Percentiles rank a stretch among this genome's conserved stretches.
These are phyloP conservation scores for Abrostola tripartita DNA, from an alignment of 2,888 invertebrate species.

Conservation along the genomic window DNA sequence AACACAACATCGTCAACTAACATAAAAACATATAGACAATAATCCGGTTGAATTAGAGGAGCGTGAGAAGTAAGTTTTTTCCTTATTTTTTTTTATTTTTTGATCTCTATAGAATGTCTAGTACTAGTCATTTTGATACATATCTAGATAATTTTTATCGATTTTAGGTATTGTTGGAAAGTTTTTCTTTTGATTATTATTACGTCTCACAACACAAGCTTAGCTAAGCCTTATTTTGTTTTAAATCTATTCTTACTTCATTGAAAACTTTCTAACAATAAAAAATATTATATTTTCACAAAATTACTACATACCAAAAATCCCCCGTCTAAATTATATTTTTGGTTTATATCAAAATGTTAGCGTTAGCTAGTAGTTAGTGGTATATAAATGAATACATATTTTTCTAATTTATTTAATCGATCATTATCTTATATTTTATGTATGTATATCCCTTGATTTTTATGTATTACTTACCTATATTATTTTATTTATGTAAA, in stretches of 20 bases:
- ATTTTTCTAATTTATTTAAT: conserved; percentile 24
- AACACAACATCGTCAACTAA: conserved; percentile 82
- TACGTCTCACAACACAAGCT: conserved; percentile 15
- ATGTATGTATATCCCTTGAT: conserved; percentile 7
- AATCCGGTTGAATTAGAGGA: conserved; percentile 94
- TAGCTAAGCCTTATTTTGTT: conserved; percentile 12
- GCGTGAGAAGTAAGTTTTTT: conserved; percentile 94
- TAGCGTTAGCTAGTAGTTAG: conserved; percentile 33
- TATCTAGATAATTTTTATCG: conserved; percentile 34
- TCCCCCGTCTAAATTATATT: neutral
- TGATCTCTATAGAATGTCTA: conserved; percentile 50
- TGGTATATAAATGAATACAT: neutral
- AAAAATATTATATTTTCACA: neutral
- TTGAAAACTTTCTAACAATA: conserved; percentile 53
- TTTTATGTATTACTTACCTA: conserved; percentile 12
- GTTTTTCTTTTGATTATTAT: conserved; percentile 24
- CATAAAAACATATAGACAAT: conserved; percentile 89
- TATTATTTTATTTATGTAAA: neutral
- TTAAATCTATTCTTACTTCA: conserved; percentile 1
- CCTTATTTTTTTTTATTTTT: conserved; percentile 42
- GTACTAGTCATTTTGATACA: conserved; percentile 46
- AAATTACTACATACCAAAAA: conserved; percentile 14
- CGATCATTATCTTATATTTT: conserved; percentile 14
- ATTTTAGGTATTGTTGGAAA: conserved; percentile 54
- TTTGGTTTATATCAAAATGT: conserved; percentile 6